These are phyloP conservation scores for Perca schrenkii DNA, from an alignment of 2,113 vertebrate species.

Conservation along the genomic window DNA sequence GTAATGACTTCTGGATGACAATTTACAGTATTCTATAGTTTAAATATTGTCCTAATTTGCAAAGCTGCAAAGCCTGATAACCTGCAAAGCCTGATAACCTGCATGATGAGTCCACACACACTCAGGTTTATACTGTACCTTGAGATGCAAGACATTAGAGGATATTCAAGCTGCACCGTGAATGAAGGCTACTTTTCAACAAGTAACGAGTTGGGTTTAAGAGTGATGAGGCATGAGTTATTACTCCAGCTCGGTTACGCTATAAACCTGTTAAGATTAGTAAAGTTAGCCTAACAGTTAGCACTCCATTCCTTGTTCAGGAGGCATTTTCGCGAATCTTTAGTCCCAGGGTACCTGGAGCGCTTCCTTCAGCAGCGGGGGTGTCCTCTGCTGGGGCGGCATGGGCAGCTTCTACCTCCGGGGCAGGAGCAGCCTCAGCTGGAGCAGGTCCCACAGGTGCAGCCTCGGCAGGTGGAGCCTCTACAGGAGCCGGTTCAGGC, in stretches of 20 bases:
- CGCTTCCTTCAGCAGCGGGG: constrained; percentile 48
- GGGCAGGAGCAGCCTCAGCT: constrained; percentile 43
- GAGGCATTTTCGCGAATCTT: neutral
- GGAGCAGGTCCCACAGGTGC: constrained; percentile 34
- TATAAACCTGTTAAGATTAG: neutral
- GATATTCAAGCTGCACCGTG: neutral
- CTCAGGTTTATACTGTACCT: neutral
- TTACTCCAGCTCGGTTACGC: neutral
- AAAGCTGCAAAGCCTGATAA: neutral
- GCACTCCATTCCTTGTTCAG: neutral
- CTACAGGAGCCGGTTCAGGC: constrained; percentile 20
- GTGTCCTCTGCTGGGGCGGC: constrained; percentile 13
- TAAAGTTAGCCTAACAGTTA: neutral
- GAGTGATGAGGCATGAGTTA: neutral
- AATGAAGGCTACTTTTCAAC: neutral
- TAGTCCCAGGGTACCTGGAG: constrained; percentile 52
- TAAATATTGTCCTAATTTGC: neutral
- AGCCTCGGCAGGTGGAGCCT: constrained; percentile 48
- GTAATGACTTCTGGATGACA: neutral
- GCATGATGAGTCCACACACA: neutral
- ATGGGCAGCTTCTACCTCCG: constrained; percentile 29
- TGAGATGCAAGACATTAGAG: neutral
- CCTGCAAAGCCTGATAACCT: neutral
- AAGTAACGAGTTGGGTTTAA: neutral
- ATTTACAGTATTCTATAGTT: neutral